Conservation (phyloP, 1,140 invertebrate species). For the Drosophila eugracilis region DNA sequence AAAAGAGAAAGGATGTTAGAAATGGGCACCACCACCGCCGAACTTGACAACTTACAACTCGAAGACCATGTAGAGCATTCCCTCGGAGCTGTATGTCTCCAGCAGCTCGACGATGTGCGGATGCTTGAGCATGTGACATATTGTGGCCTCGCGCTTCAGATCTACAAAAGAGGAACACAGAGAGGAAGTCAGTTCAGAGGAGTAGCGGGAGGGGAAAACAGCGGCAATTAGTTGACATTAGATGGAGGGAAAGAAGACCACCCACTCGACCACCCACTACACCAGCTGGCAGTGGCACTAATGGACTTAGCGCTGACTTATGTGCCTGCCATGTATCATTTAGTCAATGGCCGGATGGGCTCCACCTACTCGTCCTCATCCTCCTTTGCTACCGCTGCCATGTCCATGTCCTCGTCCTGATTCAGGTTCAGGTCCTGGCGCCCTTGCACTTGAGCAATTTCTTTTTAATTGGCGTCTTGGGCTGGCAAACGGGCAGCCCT, state of each 20-base stretch:
- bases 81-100: constrained; percentile 99
- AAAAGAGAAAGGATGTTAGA: constrained; percentile 59
- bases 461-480: constrained; percentile 70
- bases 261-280: constrained; percentile 5
- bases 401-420: constrained; percentile 9
- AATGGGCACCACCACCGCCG: constrained; percentile 29
- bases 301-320: constrained; percentile 76
- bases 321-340: constrained; percentile 75
- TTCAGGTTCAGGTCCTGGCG: constrained; percentile 29
- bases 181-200: not conserved
- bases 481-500: constrained; percentile 26
- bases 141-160: constrained; percentile 98
- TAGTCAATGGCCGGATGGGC: constrained; percentile 63
- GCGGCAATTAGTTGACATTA: constrained; percentile 73
- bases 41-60: constrained; percentile 94
- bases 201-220: constrained; percentile 3
- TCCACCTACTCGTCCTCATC: constrained; percentile 5
- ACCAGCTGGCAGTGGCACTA: constrained; percentile 67
- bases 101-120: constrained; percentile 98
- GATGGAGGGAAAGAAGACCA: constrained; percentile 17
- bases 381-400: not conserved
- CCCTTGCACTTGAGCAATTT: constrained; percentile 75
- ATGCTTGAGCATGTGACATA: constrained; percentile 99
- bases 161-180: constrained; percentile 87
- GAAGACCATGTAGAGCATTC: constrained; percentile 99